Evolutionary conservation across 2,888 invertebrate species (phyloP), one percentile per base, ranked within the genome.

Genomic region (Dryadula phaetusa): DNA sequence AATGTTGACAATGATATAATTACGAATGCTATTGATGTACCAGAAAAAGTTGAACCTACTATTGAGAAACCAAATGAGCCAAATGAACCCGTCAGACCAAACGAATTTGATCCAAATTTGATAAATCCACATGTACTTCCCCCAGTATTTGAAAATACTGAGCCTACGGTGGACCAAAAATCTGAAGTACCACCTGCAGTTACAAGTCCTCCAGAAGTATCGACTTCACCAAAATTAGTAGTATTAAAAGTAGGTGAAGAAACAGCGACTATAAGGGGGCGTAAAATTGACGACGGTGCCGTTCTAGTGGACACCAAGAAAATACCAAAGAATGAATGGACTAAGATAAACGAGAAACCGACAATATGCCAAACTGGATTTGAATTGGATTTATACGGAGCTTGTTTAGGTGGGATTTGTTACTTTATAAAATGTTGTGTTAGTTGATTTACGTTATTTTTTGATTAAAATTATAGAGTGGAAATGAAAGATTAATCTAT

Each of bases 371-470:
- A 88, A 12, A 61, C 74, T 68, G 95, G 95, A 0, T 95, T 94
- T 72, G 90, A 93, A 69, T 78, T 90, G 52, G 93, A 94, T 74
- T 82, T 84, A 20, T 85, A 87, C 71, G 94, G 95, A 5, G 93
- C 93, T 54, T 95, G 95, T 79, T 87, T 92, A 70, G 95, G 95
- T 65, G 12, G 25, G 8, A 22, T 18, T 32, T 37, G 46, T 14
- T 20, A 14, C 14, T 20, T 8, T 1, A 44, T 46, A n/a, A 1
- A 34, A 14, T 32, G 7, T 20, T 16, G 16, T 12, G 10, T 1
- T 22, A 14, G 12, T 12, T 40, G 3, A 40, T n/a, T 20, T 34
- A 2, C 28, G 0, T 47, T 12, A 49, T 58, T 20, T 28, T 47
- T n/a, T 20, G n/a, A n/a, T 47, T 25, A 14, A 10, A 56, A 40